Conservation (phyloP, 2,797 vertebrate genomes). For the Helicolenus hilgendorfi region DNA sequence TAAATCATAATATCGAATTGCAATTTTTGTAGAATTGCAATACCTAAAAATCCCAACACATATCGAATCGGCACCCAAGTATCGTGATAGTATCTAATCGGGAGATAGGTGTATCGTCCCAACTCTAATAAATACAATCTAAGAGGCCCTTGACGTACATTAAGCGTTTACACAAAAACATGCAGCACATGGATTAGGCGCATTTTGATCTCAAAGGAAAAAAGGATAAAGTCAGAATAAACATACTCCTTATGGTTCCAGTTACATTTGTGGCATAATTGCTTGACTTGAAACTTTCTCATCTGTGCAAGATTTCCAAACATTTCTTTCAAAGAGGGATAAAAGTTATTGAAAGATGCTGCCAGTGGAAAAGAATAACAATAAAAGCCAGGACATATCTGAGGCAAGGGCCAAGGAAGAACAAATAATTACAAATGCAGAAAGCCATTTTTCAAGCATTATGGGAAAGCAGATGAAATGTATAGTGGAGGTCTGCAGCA, state of each 20-base stretch:
- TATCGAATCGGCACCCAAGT: too few species aligned
- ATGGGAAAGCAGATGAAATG: conserved; percentile 71
- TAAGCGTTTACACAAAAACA: not conserved
- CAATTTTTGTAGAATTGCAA: too few species aligned
- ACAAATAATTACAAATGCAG: conserved; percentile 69
- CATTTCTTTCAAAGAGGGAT: conserved; percentile 36
- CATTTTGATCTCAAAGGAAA: conserved; percentile 5
- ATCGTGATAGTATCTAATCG: too few species aligned
- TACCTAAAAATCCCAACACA: too few species aligned
- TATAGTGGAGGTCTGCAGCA: conserved; percentile 69
- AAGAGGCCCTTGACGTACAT: not conserved
- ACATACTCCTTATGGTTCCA: not conserved
- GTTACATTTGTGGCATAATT: conserved; percentile 35
- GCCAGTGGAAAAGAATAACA: conserved; percentile 30
- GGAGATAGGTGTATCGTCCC: too few species aligned
- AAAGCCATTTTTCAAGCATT: conserved; percentile 72
- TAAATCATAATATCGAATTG: too few species aligned
- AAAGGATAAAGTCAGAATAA: conserved; percentile 8
- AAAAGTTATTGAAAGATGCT: conserved; percentile 38
- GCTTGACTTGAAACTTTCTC: conserved; percentile 27
- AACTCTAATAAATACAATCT: not conserved
- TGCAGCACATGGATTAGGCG: not conserved
- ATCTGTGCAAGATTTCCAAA: conserved; percentile 49
- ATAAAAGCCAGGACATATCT: conserved; percentile 11
- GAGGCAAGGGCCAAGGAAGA: conserved; percentile 18